Conservation (phyloP, 2,113 vertebrate genomes). For the Gymnocephalus cernua region DNA sequence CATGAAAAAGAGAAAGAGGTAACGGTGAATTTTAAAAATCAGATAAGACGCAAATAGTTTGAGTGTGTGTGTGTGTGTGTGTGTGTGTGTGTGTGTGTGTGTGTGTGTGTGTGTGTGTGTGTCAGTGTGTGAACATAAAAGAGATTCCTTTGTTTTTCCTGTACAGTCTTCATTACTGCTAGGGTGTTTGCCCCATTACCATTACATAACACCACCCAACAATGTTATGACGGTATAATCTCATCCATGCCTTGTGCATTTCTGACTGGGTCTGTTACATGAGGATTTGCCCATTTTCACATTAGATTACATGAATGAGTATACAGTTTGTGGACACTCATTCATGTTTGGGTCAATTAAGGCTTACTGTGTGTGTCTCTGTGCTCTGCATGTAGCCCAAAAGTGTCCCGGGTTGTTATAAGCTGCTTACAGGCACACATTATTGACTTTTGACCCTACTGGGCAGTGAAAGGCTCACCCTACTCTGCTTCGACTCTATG, state of each 20-base stretch:
- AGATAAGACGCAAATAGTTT: constrained; percentile 25
- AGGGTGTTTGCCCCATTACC: not conserved
- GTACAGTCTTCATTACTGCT: constrained; percentile 9
- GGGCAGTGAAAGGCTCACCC: constrained; percentile 71
- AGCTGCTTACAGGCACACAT: constrained; percentile 73
- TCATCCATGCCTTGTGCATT: constrained; percentile 46
- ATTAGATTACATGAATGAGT: constrained; percentile 70
- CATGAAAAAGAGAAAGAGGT: constrained; percentile 44
- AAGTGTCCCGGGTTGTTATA: constrained; percentile 47
- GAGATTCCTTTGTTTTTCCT: not conserved
- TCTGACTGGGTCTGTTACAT: constrained; percentile 46
- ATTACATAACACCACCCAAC: constrained; percentile 55
- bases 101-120: too few species aligned
- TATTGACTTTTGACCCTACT: constrained; percentile 64
- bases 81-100: not conserved
- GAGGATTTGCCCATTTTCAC: constrained; percentile 66
- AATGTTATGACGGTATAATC: constrained; percentile 54
- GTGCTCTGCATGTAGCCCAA: constrained; percentile 20
- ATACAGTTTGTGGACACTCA: constrained; percentile 39
- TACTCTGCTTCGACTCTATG: not conserved
- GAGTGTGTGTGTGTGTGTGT: too few species aligned
- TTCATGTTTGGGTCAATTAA: constrained; percentile 60
- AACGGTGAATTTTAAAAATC: constrained; percentile 45
- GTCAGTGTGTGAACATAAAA: not conserved
- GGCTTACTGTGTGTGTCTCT: constrained; percentile 34